Conservation (phyloP, 64 coral and sea anemone genomes). For the Pachyseris speciosa region DNA sequence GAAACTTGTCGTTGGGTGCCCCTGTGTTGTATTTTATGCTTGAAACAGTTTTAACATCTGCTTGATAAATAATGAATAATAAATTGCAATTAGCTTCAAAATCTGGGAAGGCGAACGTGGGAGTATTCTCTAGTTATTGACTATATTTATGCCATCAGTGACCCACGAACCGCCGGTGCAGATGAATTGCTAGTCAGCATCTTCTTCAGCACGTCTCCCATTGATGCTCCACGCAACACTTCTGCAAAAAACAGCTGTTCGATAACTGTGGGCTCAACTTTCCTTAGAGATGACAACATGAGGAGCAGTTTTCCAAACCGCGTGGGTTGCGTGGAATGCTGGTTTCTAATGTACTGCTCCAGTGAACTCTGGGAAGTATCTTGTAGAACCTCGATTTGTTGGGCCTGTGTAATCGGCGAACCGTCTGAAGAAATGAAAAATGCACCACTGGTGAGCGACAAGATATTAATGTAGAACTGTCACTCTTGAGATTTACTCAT, state of each 20-base stretch:
- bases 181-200: constrained; percentile 70
- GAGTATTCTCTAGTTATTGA: not conserved
- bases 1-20: no score
- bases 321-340: constrained; percentile 76
- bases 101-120: no score
- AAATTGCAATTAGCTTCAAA: no score
- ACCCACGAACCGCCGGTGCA: constrained; percentile 21
- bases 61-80: no score
- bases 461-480: no score
- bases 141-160: not conserved
- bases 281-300: constrained; percentile 85
- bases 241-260: constrained; percentile 94
- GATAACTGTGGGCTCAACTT: constrained; percentile 84
- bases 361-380: constrained; percentile 94
- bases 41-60: no score
- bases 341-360: constrained; percentile 86
- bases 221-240: constrained; percentile 87
- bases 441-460: no score
- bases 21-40: no score
- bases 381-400: constrained; percentile 84
- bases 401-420: constrained; percentile 73
- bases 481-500: no score
- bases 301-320: constrained; percentile 92
- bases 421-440: constrained; percentile 73
- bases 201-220: constrained; percentile 89